Conservation (phyloP, 2,797 vertebrate species). For the Darevskia mixta region DNA sequence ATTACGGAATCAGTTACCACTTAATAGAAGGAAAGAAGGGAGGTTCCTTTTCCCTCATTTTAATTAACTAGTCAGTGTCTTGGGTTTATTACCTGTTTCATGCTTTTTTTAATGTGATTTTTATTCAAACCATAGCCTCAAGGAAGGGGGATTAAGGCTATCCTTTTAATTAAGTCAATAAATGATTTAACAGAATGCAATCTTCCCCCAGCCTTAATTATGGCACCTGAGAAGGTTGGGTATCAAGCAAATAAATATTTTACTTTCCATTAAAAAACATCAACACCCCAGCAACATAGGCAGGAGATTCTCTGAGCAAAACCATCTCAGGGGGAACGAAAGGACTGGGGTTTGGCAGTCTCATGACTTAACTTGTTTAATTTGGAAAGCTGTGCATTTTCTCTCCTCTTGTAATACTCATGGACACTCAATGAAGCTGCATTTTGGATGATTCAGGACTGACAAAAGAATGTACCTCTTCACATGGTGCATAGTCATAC, state of each 20-base stretch:
- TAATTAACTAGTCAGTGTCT: background rate
- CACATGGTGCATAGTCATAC: too few species aligned
- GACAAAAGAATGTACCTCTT: too few species aligned
- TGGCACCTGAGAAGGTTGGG: slow-evolving; percentile 3
- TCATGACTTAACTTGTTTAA: background rate
- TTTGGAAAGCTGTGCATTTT: background rate
- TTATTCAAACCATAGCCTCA: slow-evolving; percentile 27
- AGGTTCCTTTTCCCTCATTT: background rate
- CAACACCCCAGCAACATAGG: background rate
- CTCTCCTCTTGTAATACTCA: background rate
- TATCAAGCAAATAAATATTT: slow-evolving; percentile 37
- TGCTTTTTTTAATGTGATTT: slow-evolving; percentile 23
- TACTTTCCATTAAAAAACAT: background rate
- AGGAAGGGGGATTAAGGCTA: background rate
- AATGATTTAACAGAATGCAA: slow-evolving; percentile 11
- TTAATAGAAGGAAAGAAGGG: background rate
- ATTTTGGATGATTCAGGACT: too few species aligned
- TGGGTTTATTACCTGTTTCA: slow-evolving; percentile 26
- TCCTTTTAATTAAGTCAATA: slow-evolving; percentile 48
- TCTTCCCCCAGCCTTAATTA: slow-evolving; percentile 30
- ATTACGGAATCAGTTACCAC: background rate
- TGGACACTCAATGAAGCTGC: too few species aligned
- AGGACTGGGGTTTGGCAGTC: background rate
- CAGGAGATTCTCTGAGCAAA: background rate
- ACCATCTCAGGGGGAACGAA: background rate